Evolutionary conservation across 2,797 vertebrate species (phyloP).

Genomic region (Eulemur coronatus): DNA sequence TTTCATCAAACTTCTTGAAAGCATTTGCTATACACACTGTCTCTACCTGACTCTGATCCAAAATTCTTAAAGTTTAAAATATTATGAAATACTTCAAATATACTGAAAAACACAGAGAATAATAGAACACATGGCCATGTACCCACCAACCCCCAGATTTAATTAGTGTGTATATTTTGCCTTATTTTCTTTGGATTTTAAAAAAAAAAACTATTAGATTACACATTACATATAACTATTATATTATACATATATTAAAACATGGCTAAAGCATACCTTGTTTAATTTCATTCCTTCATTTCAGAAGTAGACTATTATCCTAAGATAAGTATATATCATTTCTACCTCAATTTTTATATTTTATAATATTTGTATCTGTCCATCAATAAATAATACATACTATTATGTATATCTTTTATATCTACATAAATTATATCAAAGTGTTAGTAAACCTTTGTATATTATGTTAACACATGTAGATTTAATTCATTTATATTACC

Average conservation of each 20-base stretch:
- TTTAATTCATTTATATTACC: background rate
- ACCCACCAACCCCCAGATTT: rapidly evolving
- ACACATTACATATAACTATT: no score
- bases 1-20: background rate
- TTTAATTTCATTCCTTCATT: background rate
- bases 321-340: background rate
- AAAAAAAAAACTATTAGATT: background rate
- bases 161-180: background rate
- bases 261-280: background rate
- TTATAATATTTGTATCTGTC: background rate
- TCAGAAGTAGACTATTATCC: background rate
- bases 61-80: slow-evolving; percentile 2
- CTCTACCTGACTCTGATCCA: background rate
- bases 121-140: background rate
- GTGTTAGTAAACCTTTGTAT: background rate
- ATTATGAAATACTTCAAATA: background rate
- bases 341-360: background rate
- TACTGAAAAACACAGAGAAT: background rate
- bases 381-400: background rate
- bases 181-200: background rate
- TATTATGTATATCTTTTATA: background rate
- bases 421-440: background rate
- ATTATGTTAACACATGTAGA: background rate
- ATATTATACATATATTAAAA: no score
- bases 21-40: background rate